These are phyloP conservation scores for Pseudomyrmex concolor DNA, from an alignment of 1,140 invertebrate species.

Conservation along the genomic window DNA sequence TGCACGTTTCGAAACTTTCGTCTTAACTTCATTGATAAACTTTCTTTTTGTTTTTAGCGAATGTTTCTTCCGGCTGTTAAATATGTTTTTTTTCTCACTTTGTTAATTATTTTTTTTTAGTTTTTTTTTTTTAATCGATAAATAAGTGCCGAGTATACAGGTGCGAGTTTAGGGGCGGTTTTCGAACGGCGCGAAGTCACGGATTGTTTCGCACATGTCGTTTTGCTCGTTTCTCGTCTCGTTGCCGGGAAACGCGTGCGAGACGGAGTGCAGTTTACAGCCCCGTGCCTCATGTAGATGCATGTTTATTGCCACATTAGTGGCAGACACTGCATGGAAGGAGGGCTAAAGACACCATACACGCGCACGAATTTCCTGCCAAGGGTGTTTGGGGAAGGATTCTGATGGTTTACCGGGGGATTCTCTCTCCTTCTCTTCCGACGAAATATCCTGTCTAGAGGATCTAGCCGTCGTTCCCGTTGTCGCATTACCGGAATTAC, in stretches of 20 bases:
- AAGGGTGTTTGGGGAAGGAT: conserved; percentile 62
- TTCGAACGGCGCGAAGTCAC: conserved; percentile 7
- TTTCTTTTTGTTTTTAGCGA: neutral
- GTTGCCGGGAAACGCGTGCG: conserved; percentile 21
- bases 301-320: conserved; percentile 81
- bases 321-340: conserved; percentile 25
- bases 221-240: conserved; percentile 46
- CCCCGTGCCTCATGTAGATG: conserved; percentile 74
- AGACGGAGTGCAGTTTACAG: conserved; percentile 57
- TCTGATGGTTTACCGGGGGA: conserved; percentile 76
- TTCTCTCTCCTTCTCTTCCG: conserved; percentile 39
- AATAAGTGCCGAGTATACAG: neutral
- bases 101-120: neutral
- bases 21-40: neutral
- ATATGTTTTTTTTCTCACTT: neutral
- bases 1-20: neutral
- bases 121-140: conserved; percentile 1
- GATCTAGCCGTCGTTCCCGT: conserved; percentile 46
- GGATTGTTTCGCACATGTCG: conserved; percentile 14
- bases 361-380: neutral
- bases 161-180: neutral
- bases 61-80: neutral
- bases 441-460: conserved; percentile 69
- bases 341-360: conserved; percentile 37
- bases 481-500: conserved; percentile 66